Base-by-base conservation (phyloP, 2,113 vertebrate genomes). In the Lethenteron camtschaticum region DNA sequence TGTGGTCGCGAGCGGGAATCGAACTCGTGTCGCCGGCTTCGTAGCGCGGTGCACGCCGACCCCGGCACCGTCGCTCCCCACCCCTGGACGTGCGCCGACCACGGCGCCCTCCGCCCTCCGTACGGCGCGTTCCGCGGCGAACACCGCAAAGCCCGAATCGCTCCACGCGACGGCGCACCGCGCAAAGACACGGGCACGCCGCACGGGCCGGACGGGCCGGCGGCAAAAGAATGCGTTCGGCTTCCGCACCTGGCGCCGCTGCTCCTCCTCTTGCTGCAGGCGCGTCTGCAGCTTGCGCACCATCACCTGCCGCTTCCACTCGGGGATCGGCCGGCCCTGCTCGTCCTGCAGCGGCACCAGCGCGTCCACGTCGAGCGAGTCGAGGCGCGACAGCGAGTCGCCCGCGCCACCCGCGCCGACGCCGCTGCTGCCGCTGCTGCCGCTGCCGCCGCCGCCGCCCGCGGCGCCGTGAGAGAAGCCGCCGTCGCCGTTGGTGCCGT, bases 281-380 rank as follows among this genome's bases (percentile, higher is more conserved):
- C 90, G 94, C 74, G 82, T 80, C 76, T 95, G 91, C 71, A 97
- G 80, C 78, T 97, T 97, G 9, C 89, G 81, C 57, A 89, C 85
- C 89, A 94, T 91, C 80, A 91, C 88, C 76, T 94, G 89, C 55
- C 89, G 80, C 79, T 91, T 94, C 89, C 89, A 94, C 74, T 94
- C 89, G 0, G 88, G 89, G 74, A 94, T 88, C 56, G 87, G 79
- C 71, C 84, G 81, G 20, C 87, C 89, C 79, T 89, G 87, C 77
- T 94, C 89, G 1, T 94, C 89, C 0, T 84, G 85, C 14, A 86
- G 90, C 72, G 92, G 92, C 70, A 97, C 81, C 69, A 97, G 79
- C 0, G 78, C 75, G 75, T 97, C 92, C 11, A 80, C 80, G 9
- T 95, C 90, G 3, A 66, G n/a, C 9, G 63, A 66, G 20, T 66